phyloP scores from a whole-genome alignment of 1,140 invertebrate species.

The Brachionus rubens region DNA sequence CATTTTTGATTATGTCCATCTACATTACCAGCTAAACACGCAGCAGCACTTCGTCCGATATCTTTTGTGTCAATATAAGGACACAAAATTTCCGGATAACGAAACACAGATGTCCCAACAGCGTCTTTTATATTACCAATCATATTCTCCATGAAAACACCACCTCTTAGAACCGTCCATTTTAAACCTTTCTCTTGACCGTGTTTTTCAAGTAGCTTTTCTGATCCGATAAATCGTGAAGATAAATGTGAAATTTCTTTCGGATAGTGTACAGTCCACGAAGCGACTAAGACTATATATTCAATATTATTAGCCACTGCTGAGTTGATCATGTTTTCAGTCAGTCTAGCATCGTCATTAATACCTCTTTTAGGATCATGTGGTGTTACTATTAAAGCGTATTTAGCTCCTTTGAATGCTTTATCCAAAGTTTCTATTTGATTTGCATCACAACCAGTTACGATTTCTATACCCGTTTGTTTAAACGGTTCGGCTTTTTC shows the following conservation, averaged over 20 bases:
- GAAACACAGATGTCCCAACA: not conserved
- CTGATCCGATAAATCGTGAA: not conserved
- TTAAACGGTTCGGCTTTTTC: not conserved
- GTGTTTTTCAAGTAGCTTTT: conserved; percentile 6
- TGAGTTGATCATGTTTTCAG: not conserved
- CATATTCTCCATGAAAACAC: conserved; percentile 27
- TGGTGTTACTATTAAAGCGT: conserved; percentile 13
- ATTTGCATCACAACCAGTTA: not conserved
- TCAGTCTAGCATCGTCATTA: not conserved
- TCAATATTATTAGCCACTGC: not conserved
- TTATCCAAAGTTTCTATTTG: not conserved
- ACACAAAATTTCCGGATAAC: not conserved
- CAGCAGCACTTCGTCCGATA: conserved; percentile 6
- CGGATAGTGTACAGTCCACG: not conserved
- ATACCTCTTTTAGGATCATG: not conserved
- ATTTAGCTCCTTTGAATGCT: not conserved
- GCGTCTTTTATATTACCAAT: not conserved
- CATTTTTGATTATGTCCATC: not conserved
- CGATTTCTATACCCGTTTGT: not conserved
- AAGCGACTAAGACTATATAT: conserved; percentile 28
- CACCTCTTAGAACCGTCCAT: conserved; percentile 23
- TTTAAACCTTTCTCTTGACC: not conserved
- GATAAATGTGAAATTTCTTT: not conserved
- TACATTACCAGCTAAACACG: not conserved
- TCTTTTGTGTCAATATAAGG: not conserved